phyloP scores from a whole-genome alignment of 2,797 vertebrate species.

The Danio kyathit region DNA sequence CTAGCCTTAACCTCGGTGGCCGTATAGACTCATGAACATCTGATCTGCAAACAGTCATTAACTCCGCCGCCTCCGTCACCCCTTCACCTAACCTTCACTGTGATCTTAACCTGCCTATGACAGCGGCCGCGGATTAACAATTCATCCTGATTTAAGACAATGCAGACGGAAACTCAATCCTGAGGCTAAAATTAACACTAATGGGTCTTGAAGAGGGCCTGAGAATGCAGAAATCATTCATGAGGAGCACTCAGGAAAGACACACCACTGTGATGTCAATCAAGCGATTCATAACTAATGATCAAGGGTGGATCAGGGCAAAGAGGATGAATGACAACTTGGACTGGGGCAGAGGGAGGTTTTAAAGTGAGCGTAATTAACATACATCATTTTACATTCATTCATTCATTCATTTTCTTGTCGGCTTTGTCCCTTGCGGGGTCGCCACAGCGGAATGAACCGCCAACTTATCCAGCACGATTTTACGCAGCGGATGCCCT shows the following conservation, averaged over 20 bases:
- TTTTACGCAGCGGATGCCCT: too few relatives aligned
- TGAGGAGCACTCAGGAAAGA: constrained; percentile 35
- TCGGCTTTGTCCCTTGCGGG: too few relatives aligned
- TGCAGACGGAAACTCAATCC: constrained; percentile 39
- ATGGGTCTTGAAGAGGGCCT: constrained; percentile 44
- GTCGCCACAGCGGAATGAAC: too few relatives aligned
- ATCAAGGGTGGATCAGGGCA: constrained; percentile 12
- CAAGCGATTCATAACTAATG: constrained; percentile 55
- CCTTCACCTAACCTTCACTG: constrained; percentile 61
- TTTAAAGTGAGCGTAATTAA: too few relatives aligned
- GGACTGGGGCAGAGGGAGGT: background rate
- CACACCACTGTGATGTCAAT: constrained; percentile 33
- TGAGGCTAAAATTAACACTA: constrained; percentile 43
- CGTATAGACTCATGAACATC: constrained; percentile 39
- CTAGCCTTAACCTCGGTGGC: constrained; percentile 62
- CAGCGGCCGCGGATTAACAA: constrained; percentile 52
- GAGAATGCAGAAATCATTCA: constrained; percentile 51
- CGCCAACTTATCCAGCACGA: too few relatives aligned
- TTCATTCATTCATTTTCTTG: too few relatives aligned
- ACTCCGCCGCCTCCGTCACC: constrained; percentile 49
- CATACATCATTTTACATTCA: too few relatives aligned
- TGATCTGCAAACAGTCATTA: constrained; percentile 60
- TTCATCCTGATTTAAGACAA: constrained; percentile 52
- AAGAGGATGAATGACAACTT: background rate
- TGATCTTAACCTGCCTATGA: constrained; percentile 48